Base-by-base conservation (phyloP, 2,113 vertebrate genomes). In the Aegithalos caudatus region DNA sequence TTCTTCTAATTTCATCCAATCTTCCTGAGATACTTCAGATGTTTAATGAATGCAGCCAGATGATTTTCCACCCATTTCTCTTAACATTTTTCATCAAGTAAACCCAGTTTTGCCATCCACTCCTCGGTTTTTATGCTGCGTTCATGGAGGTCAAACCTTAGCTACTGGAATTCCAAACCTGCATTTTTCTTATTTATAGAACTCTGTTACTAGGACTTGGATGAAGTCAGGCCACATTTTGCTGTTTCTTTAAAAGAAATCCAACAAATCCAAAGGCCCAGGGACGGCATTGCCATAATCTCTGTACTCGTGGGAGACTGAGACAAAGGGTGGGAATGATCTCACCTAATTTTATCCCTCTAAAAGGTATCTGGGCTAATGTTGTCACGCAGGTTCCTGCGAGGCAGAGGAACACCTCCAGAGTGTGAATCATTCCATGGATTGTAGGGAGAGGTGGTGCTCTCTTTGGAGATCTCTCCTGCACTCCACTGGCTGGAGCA, bases 1-100 rank as follows among this genome's bases (percentile, higher is more conserved):
- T 92, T 94, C 44, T 93, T 86, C 86, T 89, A 74, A 95, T 95
- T 92, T 94, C 14, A 79, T 53, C 72, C 86, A 84, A 17, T 61
- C 78, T 91, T 51, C 57, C 69, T 53, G 51, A 74, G 40, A 47
- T 81, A 33, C 60, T 76, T 95, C 48, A 94, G 69, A 78, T 56
- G n/a, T 78, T 93, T 89, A 81, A 95, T 84, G 51, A 92, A 78
- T 57, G 61, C 35, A 84, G 50, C 19, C 66, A 45, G 61, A 23
- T 80, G 54, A 83, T 54, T 95, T 88, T 38, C 61, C 50, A 69
- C 44, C 29, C 51, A 48, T 84, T 92, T 76, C 56, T 91, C 73
- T 48, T 61, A 37, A 66, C 2, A 21, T 33, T 94, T 92, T 67
- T 79, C 50, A 64, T 57, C 77, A 53, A 62, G 24, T 31, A 81